These are phyloP conservation scores for Oreochromis aureus DNA, from an alignment of 2,113 vertebrate genomes.

Conservation along the genomic window DNA sequence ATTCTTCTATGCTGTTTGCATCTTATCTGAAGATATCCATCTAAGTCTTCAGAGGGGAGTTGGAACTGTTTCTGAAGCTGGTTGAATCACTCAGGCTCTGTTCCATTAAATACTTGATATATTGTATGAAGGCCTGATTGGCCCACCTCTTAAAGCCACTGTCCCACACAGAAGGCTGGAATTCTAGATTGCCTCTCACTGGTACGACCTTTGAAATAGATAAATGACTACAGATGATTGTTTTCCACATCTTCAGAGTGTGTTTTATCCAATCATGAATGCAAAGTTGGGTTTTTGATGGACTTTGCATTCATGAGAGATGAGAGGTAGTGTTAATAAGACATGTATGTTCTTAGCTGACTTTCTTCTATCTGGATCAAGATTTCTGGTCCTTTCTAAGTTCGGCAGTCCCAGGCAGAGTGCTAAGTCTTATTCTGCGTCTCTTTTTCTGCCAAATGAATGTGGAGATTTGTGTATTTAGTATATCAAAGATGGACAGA, in stretches of 20 bases:
- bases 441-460: not conserved
- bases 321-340: not conserved
- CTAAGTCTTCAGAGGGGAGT: not conserved
- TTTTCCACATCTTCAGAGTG: not conserved
- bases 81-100: fast-evolving
- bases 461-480: not conserved
- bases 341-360: not conserved
- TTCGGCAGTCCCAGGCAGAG: not conserved
- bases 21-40: fast-evolving
- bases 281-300: not conserved
- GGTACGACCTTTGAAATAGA: not conserved
- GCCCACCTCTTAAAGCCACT: not conserved
- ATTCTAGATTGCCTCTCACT: not conserved
- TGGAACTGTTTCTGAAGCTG: not conserved
- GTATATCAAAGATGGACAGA: fast-evolving
- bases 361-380: not conserved
- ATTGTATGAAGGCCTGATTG: not conserved
- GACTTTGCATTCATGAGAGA: not conserved
- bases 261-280: not conserved
- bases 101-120: fast-evolving
- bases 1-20: too few relatives aligned
- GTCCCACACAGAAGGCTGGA: not conserved
- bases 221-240: not conserved
- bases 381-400: not conserved
- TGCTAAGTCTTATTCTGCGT: not conserved